Base-by-base conservation (phyloP, 2,797 vertebrate genomes). In the Scolopax bukidnonensis region DNA sequence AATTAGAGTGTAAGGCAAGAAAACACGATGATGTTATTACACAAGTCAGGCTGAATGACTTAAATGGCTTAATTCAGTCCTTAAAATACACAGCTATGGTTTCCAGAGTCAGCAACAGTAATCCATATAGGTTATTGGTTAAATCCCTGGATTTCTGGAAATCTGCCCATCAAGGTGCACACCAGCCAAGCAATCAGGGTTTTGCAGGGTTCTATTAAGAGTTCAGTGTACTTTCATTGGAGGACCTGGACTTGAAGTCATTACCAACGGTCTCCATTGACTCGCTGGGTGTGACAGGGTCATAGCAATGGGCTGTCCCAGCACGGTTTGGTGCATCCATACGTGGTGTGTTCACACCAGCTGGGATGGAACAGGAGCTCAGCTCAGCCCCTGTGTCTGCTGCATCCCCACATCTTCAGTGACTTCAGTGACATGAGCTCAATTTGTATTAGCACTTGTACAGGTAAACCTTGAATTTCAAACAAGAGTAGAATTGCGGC, bases 321-420 rank as follows among this genome's bases (percentile, higher is more conserved):
- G 69, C 51, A 21, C 30, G 21, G 28, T 4, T 1, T 18, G 11
- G 25, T 32, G 40, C 41, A 9, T 41, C 47, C 69, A 4, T 14
- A 5, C 1, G 0, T 33, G 40, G 18, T 25, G 11, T 7, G 8
- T 15, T 70, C n/a, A 10, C 45, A n/a, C 3, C 4, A 4, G 30
- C 36, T n/a, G 67, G 73, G n/a, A 2, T 38, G 61, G 61, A 6
- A 30, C 4, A 6, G 84, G 27, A 59, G 50, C 70, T 65, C 69
- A n/a, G 40, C 64, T 84, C 9, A 0, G 50, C 4, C 65, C 48
- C n/a, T 27, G 45, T 19, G 45, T 43, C 47, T 45, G 17, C 74
- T 67, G 54, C 54, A 71, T 40, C 38, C 54, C 33, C 43, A 30
- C 11, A 12, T 16, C 68, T 71, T 28, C 23, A 36, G 65, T 36